Conservation (phyloP, 2,797 vertebrate species). For the Characodon lateralis region DNA sequence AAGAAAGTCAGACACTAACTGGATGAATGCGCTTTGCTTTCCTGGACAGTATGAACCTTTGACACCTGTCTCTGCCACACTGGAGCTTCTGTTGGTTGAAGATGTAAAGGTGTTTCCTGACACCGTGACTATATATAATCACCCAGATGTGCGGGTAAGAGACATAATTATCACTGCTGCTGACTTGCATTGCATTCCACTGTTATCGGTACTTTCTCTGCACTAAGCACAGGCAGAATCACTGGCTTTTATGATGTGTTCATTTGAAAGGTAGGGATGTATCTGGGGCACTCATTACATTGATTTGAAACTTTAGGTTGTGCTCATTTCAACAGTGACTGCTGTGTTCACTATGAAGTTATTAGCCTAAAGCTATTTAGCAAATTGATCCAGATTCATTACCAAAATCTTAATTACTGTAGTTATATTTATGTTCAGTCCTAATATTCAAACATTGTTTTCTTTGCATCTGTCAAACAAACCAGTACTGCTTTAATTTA, state of each 20-base stretch:
- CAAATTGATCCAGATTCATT: not conserved
- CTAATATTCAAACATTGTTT: not conserved
- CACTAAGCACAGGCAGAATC: not conserved
- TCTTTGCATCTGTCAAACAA: not conserved
- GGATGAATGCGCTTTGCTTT: slow-evolving; percentile 9
- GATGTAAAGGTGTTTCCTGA: slow-evolving; percentile 88
- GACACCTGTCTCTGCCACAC: slow-evolving; percentile 82
- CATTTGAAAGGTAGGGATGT: not conserved
- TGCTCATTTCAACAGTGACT: slow-evolving; percentile 1
- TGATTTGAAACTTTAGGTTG: slow-evolving; percentile 10
- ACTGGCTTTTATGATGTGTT: slow-evolving; percentile 4
- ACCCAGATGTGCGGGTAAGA: slow-evolving; percentile 87
- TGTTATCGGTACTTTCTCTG: not conserved
- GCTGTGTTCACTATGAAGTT: not conserved
- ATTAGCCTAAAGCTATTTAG: slow-evolving; percentile 1
- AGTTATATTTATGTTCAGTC: not conserved
- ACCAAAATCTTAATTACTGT: not conserved
- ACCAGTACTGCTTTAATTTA: not conserved
- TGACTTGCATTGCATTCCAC: not conserved
- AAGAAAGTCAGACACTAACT: not conserved
- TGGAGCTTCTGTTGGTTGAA: slow-evolving; percentile 92
- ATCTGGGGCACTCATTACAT: slow-evolving; percentile 8
- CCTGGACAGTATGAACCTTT: slow-evolving; percentile 81
- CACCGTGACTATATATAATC: slow-evolving; percentile 89
- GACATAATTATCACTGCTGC: not conserved